These are phyloP conservation scores for Simalia tracyae DNA, from an alignment of 2,797 vertebrate genomes.

Conservation along the genomic window DNA sequence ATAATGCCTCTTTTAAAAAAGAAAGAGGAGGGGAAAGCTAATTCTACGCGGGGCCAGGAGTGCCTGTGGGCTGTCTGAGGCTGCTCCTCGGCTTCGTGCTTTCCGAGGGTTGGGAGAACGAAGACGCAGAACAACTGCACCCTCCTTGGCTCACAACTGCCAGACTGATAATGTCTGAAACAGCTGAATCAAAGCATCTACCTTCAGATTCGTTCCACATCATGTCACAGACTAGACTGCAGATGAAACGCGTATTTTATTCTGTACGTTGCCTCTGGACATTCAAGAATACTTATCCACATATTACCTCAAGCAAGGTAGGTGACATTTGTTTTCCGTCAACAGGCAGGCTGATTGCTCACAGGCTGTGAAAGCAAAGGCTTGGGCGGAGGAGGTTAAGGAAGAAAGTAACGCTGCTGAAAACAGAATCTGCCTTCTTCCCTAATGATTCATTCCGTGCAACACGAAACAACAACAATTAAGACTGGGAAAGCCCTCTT, in stretches of 20 bases:
- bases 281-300: neutral
- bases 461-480: neutral
- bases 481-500: conserved; percentile 21
- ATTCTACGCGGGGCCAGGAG: conserved; percentile 2
- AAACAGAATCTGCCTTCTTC: conserved; percentile 13
- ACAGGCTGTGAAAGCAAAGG: neutral
- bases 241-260: conserved; percentile 4
- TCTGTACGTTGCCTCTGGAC: neutral
- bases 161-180: conserved; percentile 19
- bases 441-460: neutral
- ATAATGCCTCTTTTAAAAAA: neutral
- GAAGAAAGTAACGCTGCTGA: neutral
- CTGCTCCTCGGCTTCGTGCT: neutral
- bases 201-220: neutral
- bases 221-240: neutral
- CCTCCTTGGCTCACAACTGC: conserved; percentile 11
- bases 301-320: neutral
- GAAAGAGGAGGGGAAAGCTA: neutral
- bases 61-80: neutral
- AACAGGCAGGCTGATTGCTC: neutral
- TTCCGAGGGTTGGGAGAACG: neutral
- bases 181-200: neutral
- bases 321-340: neutral
- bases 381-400: neutral
- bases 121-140: neutral